Percentiles rank a stretch among this genome's conserved stretches.
Evolutionary conservation across 35 echinoderm and acorn worm genomes (phyloP).

Genomic region (Apostichopus parvimensis): DNA sequence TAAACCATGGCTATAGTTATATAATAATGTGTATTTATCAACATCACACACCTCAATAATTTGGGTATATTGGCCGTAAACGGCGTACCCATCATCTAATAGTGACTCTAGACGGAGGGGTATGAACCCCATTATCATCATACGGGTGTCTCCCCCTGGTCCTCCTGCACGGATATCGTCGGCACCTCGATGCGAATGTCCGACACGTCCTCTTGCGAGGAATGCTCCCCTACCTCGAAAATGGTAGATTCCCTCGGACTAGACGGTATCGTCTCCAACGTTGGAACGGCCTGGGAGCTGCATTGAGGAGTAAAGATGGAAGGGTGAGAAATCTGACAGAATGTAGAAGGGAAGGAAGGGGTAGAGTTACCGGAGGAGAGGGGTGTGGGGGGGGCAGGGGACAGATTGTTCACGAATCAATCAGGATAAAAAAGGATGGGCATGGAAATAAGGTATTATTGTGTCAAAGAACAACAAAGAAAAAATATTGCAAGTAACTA

Average conservation of each 20-base stretch:
- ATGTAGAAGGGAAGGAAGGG: no score
- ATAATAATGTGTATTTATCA: no score
- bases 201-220: not conserved
- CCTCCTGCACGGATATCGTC: conserved; percentile 23
- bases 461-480: no score
- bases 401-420: no score
- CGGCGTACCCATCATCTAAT: not conserved
- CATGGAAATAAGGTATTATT: no score
- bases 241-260: conserved; percentile 36
- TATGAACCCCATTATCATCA: conserved; percentile 19
- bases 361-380: no score
- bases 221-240: conserved; percentile 20
- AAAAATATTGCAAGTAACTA: no score
- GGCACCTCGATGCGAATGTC: conserved; percentile 43
- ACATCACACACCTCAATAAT: not conserved
- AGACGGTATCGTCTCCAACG: conserved; percentile 43
- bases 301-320: not conserved
- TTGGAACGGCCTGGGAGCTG: conserved; percentile 32
- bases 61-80: not conserved
- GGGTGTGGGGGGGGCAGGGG: no score
- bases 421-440: no score
- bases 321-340: not conserved
- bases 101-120: not conserved
- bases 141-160: conserved; percentile 59
- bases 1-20: no score